These are phyloP conservation scores for Drosophila percnosoma DNA, from an alignment of 2,888 invertebrate species.

Conservation along the genomic window DNA sequence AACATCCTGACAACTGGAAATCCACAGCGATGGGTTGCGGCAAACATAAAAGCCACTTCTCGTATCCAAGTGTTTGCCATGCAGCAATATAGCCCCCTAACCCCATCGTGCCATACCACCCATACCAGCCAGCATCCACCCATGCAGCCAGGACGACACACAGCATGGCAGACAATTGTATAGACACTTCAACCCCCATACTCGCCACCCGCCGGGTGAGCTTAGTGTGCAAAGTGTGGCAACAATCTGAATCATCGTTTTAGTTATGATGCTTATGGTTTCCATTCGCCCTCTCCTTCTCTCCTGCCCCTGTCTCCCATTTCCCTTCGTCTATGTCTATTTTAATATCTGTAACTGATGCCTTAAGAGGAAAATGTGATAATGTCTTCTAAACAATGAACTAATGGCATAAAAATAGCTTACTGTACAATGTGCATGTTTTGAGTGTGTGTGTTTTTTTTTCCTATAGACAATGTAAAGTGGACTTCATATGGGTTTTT, in stretches of 20 bases:
- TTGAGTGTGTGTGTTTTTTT: neutral
- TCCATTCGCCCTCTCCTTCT: neutral
- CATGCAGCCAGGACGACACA: neutral
- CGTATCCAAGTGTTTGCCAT: slow-evolving; percentile 69
- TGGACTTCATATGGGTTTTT: neutral
- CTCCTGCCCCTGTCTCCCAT: neutral
- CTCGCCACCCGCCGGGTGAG: slow-evolving; percentile 41
- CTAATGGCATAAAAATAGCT: slow-evolving; percentile 74
- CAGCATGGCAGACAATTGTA: slow-evolving; percentile 41
- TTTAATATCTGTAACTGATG: slow-evolving; percentile 70
- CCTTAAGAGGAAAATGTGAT: slow-evolving; percentile 78
- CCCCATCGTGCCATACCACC: neutral
- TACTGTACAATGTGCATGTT: slow-evolving; percentile 30
- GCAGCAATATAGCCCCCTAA: slow-evolving; percentile 20
- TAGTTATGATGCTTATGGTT: slow-evolving; percentile 44
- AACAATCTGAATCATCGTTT: slow-evolving; percentile 78
- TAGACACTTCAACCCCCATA: slow-evolving; percentile 34
- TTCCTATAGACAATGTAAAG: slow-evolving; percentile 2
- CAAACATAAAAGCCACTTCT: slow-evolving; percentile 73
- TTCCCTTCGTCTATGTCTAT: slow-evolving; percentile 30
- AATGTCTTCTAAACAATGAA: slow-evolving; percentile 75
- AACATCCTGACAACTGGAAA: slow-evolving; percentile 70
- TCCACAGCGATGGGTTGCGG: slow-evolving; percentile 56
- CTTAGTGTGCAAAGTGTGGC: slow-evolving; percentile 65
- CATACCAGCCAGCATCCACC: neutral